Conservation (phyloP, 2,797 vertebrate species). For the Carapus acus region DNA sequence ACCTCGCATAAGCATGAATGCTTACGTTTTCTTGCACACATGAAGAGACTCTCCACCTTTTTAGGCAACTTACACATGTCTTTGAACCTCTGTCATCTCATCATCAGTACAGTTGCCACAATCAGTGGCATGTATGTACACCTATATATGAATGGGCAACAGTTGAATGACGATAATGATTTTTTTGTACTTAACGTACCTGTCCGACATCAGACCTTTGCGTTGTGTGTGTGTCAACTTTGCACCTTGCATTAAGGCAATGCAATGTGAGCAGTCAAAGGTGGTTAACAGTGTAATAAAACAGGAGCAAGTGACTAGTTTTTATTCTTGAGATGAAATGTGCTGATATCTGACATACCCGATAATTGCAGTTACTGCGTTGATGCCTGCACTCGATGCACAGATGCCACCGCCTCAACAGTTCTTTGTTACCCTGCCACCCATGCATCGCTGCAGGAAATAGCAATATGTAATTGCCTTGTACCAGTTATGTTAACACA, state of each 20-base stretch:
- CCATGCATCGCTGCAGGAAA: conserved; percentile 43
- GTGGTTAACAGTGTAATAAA: too few relatives aligned
- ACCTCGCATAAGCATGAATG: conserved; percentile 2
- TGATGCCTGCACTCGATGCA: not conserved
- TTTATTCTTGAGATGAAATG: too few relatives aligned
- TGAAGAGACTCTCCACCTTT: conserved; percentile 53
- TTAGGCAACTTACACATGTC: conserved; percentile 59
- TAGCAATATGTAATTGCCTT: conserved; percentile 57
- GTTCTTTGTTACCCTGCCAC: conserved; percentile 27
- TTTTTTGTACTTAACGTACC: too few relatives aligned
- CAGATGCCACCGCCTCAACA: conserved; percentile 7
- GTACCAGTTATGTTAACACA: conserved; percentile 63
- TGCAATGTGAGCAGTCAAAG: too few relatives aligned
- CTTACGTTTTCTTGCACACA: conserved; percentile 27
- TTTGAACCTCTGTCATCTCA: conserved; percentile 70
- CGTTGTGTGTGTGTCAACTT: too few relatives aligned
- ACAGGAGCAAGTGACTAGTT: too few relatives aligned
- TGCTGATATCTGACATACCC: too few relatives aligned
- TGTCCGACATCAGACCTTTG: too few relatives aligned
- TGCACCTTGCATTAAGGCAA: too few relatives aligned
- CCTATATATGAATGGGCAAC: conserved; percentile 55
- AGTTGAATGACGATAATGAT: conserved; percentile 51
- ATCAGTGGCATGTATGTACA: conserved; percentile 55
- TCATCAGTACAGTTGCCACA: conserved; percentile 66
- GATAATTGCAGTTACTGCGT: too few relatives aligned